These are phyloP conservation scores for Muricea muricata DNA, from an alignment of 92 coral and sea anemone genomes.

Conservation along the genomic window DNA sequence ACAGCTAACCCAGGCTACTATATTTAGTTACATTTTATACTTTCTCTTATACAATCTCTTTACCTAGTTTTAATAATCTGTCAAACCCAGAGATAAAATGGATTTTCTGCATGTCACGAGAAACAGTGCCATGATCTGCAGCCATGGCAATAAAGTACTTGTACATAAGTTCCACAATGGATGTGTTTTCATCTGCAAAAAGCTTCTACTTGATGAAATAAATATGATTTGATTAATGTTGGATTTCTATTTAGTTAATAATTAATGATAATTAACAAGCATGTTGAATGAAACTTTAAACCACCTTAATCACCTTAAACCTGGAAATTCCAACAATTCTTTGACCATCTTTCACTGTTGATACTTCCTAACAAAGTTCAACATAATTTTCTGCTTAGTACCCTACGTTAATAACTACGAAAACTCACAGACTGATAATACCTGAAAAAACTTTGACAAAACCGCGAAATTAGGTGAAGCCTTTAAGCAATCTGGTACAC, in stretches of 20 bases:
- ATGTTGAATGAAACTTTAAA: not conserved
- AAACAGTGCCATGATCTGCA: not conserved
- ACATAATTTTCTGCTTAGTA: not conserved
- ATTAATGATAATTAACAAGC: not conserved
- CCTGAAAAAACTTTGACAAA: constrained; percentile 29
- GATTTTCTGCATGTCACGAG: constrained; percentile 3
- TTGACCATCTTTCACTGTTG: constrained; percentile 8
- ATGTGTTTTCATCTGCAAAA: constrained; percentile 12
- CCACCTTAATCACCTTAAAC: constrained; percentile 4
- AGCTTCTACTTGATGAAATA: constrained; percentile 3
- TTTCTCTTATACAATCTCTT: no score
- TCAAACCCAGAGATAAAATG: constrained; percentile 35
- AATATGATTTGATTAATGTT: not conserved
- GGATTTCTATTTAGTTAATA: not conserved
- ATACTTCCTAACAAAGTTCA: constrained; percentile 2
- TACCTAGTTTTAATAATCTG: constrained; percentile 36
- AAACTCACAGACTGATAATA: no score
- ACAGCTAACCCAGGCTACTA: not conserved
- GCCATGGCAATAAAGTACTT: constrained; percentile 9
- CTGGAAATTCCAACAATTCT: not conserved
- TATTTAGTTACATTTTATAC: no score
- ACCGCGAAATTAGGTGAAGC: constrained; percentile 23
- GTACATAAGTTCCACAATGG: constrained; percentile 1
- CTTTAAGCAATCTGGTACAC: constrained; percentile 13
- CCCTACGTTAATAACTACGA: not conserved